phyloP scores from a whole-genome alignment of 2,888 invertebrate genomes.

The Cheiracanthium punctorium region DNA sequence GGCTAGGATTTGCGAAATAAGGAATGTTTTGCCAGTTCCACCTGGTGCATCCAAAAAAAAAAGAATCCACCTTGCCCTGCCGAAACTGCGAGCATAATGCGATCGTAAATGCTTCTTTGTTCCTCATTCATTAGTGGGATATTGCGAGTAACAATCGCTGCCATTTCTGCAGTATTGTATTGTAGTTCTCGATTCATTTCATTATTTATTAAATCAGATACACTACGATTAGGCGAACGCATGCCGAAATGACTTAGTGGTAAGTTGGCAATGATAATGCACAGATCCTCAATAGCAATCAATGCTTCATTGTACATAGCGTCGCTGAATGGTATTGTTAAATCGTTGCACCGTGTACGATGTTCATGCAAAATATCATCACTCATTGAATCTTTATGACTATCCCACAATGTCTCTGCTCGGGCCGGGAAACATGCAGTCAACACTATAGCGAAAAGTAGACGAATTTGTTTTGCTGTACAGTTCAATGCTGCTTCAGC shows the following conservation, averaged over 20 bases:
- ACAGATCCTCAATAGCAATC: conserved; percentile 45
- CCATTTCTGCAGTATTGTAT: neutral
- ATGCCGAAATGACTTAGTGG: neutral
- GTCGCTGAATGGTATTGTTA: conserved; percentile 37
- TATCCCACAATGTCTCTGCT: conserved; percentile 6
- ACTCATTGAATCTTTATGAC: neutral
- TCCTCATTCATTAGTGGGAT: neutral
- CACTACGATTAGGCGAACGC: too few relatives aligned
- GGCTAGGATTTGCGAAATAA: neutral
- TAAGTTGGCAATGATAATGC: conserved; percentile 35
- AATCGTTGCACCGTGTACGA: conserved; percentile 26
- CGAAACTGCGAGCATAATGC: neutral
- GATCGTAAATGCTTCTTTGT: conserved; percentile 9
- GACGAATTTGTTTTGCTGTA: conserved; percentile 38
- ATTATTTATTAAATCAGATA: too few relatives aligned
- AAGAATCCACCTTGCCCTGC: conserved; percentile 2
- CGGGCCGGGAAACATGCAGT: conserved; percentile 31
- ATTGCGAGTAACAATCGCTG: neutral
- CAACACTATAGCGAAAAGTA: conserved; percentile 34
- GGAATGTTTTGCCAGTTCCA: conserved; percentile 74
- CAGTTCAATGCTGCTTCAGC: conserved; percentile 43
- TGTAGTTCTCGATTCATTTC: too few relatives aligned
- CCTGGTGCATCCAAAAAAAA: conserved; percentile 75
- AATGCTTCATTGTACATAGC: conserved; percentile 49
- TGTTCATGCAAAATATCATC: conserved; percentile 27